A percentile compares a stretch with the other conserved stretches of the same genome.
These are phyloP conservation scores for Dinomys branickii DNA, from an alignment of 2,113 vertebrate species.

Conservation along the genomic window DNA sequence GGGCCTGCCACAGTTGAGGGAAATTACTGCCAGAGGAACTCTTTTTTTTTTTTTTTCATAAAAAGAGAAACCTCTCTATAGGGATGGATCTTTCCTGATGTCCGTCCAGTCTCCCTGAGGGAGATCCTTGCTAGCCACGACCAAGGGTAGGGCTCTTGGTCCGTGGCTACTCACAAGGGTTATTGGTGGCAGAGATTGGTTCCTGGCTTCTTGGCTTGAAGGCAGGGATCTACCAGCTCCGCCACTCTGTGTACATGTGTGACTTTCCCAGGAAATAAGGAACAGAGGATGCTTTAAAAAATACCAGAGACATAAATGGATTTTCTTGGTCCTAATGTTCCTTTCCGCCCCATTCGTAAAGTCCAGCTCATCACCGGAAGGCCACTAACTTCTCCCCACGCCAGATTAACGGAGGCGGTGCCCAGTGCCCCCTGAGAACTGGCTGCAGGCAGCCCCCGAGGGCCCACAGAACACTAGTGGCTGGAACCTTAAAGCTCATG, in stretches of 20 bases:
- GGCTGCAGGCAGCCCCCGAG: background rate
- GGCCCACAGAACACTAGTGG: background rate
- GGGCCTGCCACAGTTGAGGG: slow-evolving; percentile 62
- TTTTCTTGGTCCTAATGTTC: slow-evolving; percentile 22
- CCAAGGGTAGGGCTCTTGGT: background rate
- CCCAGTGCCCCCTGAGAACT: background rate
- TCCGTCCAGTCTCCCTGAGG: too few species aligned
- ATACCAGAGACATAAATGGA: background rate
- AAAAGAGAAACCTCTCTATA: background rate
- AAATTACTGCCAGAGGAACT: slow-evolving; percentile 71
- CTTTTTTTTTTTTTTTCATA: slow-evolving; percentile 29
- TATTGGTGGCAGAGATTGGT: background rate
- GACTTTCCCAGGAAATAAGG: slow-evolving; percentile 46
- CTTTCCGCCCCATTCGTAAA: slow-evolving; percentile 55
- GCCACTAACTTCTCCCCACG: slow-evolving; percentile 19
- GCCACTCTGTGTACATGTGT: background rate
- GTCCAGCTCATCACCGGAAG: slow-evolving; percentile 30
- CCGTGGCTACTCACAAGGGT: background rate
- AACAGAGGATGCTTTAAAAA: slow-evolving; percentile 7
- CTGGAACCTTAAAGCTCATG: background rate
- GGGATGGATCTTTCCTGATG: slow-evolving; percentile 46
- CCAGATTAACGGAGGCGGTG: slow-evolving; percentile 11
- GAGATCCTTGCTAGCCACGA: too few species aligned
- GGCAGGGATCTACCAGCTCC: background rate
- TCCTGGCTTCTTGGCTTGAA: background rate